A percentile compares a stretch with the other conserved stretches of the same genome.
phyloP scores from a whole-genome alignment of 2,888 invertebrate species.

The Dichetophora obliterata region DNA sequence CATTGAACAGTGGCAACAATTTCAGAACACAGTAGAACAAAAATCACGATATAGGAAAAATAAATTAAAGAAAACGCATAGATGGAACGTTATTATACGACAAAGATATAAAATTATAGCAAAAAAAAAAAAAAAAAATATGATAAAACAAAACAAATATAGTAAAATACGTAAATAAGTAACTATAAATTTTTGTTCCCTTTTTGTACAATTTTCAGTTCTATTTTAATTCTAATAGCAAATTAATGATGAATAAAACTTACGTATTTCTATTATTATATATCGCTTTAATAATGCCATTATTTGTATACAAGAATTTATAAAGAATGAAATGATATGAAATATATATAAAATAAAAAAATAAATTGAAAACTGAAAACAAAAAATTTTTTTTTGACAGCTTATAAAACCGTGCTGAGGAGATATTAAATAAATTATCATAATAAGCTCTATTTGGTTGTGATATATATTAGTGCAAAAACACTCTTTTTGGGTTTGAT shows the following conservation, averaged over 20 bases:
- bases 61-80: background rate
- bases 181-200: conserved; percentile 30
- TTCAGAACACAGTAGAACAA: conserved; percentile 8
- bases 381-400: no score
- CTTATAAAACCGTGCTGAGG: no score
- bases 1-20: conserved; percentile 5
- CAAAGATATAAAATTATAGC: conserved; percentile 13
- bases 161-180: conserved; percentile 42
- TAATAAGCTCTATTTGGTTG: no score
- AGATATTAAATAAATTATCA: no score
- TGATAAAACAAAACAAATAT: conserved; percentile 19
- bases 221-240: conserved; percentile 35
- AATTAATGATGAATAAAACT: conserved; percentile 31
- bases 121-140: conserved; percentile 17
- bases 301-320: conserved; percentile 44
- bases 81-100: conserved; percentile 12
- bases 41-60: conserved; percentile 25
- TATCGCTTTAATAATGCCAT: conserved; percentile 45
- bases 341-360: conserved; percentile 32
- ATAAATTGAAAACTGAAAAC: background rate
- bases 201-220: conserved; percentile 24
- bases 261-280: conserved; percentile 36
- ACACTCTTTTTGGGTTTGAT: no score
- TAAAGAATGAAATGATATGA: conserved; percentile 34
- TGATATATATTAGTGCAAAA: no score